phyloP scores from a whole-genome alignment of 2,888 invertebrate genomes.

The Mythimna pallens region DNA sequence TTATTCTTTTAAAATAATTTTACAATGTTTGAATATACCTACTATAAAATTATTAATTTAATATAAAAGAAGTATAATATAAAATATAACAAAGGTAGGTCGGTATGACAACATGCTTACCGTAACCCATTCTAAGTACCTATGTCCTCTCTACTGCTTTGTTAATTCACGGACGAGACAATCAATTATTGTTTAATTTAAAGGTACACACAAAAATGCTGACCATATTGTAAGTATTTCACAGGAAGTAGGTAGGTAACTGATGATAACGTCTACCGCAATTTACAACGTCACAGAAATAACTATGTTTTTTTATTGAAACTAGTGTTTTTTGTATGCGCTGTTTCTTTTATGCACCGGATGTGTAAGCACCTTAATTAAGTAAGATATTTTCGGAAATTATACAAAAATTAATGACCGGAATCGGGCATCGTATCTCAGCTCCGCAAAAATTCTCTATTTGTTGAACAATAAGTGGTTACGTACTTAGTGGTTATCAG shows the following conservation, averaged over 20 bases:
- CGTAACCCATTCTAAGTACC: not conserved
- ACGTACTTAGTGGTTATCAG: not conserved
- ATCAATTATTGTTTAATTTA: conserved; percentile 1
- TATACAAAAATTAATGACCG: conserved; percentile 31
- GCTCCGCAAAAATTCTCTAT: not conserved
- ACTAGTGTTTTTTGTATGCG: not conserved
- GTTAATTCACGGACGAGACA: conserved; percentile 6
- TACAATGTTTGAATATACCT: too few relatives aligned
- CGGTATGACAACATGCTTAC: not conserved
- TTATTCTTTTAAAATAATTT: too few relatives aligned
- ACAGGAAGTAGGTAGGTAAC: conserved; percentile 23
- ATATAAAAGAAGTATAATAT: too few relatives aligned
- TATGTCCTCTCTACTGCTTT: not conserved
- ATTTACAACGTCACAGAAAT: conserved; percentile 23
- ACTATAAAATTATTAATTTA: too few relatives aligned
- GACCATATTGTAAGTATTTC: conserved; percentile 15
- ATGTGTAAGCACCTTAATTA: conserved; percentile 3
- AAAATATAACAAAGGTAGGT: too few relatives aligned
- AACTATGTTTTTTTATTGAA: not conserved
- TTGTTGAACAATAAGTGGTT: not conserved
- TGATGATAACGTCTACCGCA: conserved; percentile 24
- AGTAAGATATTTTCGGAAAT: conserved; percentile 16
- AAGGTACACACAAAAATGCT: conserved; percentile 19
- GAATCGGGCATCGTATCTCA: conserved; percentile 5
- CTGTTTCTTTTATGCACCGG: conserved; percentile 16